Conservation (phyloP, 2,888 invertebrate species). For the Leptura quadrifasciata region DNA sequence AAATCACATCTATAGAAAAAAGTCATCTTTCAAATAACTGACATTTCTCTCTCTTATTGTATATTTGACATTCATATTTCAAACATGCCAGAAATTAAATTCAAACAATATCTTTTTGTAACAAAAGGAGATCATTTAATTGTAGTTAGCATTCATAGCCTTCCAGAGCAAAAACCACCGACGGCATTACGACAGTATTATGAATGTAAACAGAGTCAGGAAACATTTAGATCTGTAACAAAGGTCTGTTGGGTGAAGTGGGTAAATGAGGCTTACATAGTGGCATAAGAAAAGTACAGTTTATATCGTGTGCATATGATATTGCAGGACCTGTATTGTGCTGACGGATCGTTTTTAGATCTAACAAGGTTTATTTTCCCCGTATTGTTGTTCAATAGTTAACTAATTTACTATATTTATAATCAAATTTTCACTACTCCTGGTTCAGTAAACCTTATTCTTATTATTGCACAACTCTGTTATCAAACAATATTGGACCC, state of each 20-base stretch:
- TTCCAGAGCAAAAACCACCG: background rate
- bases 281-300: background rate
- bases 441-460: no score
- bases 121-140: background rate
- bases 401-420: no score
- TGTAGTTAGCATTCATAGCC: background rate
- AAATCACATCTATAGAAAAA: no score
- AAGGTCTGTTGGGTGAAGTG: background rate
- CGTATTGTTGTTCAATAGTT: no score
- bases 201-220: conserved; percentile 8
- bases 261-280: background rate
- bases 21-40: no score
- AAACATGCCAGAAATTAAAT: background rate
- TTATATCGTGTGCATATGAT: background rate
- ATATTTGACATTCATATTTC: background rate
- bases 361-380: no score
- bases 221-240: conserved; percentile 9
- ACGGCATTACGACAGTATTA: background rate
- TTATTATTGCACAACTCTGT: no score
- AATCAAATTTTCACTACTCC: no score
- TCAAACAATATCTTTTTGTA: background rate
- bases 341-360: no score
- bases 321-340: no score
- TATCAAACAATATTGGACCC: no score
- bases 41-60: background rate